Base-by-base conservation (phyloP, 1,140 invertebrate species). In the Penaeus vannamei region DNA sequence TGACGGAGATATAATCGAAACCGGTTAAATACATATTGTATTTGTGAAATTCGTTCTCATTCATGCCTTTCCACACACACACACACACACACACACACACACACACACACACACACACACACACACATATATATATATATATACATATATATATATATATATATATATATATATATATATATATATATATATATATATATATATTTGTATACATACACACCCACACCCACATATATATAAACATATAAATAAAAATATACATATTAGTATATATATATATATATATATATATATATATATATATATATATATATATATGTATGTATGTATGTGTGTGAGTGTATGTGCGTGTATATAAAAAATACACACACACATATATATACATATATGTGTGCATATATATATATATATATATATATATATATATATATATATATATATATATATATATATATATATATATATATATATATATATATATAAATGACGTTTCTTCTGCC, bases 101-200 rank as follows among this genome's bases (percentile, higher is more conserved):
- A 10, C 10, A 46, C 10, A 10, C 10, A 46, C 10, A 10, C 10
- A 46, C 10, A 10, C 10, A 46, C 10, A 46, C 10, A 46, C 10
- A 46, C 10, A 46, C 10, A 46, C 10, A 10, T 46, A 46, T 46
- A 46, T 46, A 46, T 46, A 46, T 46, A 46, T 46, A 69, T 72
- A 72, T 72, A 72, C n/a, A 72, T 72, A 72, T 72, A 72, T 72
- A 72, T 72, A 72, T 22, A 72, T 72, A n/a, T 72, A 72, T 72
- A 72, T 72, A 72, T 72, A 23, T 23, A n/a, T 72, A 72, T 72
- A 29, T 26, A 72, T 72, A 72, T 72, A 72, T 72, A 72, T 72
- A 72, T 72, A 72, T n/a, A 72, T 26, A 72, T 72, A 72, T 72
- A 72, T 72, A 72, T n/a, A 72, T 72, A 72, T n/a, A 72, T n/a